Base-by-base conservation (phyloP, 2,888 invertebrate species). In the Hydroisotoma schaefferi region DNA sequence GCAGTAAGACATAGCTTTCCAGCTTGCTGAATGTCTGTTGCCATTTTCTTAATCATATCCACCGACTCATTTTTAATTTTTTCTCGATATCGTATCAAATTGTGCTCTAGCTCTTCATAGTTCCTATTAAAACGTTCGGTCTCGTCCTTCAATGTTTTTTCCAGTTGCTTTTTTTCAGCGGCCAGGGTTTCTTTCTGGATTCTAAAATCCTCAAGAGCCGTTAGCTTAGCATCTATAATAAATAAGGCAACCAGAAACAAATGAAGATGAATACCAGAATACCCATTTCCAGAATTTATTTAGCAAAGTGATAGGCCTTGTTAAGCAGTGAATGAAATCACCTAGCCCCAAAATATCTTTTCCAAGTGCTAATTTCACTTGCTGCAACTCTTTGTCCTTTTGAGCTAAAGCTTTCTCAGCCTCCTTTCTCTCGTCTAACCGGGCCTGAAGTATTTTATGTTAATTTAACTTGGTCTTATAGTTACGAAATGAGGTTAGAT, bases 151-250 rank as follows among this genome's bases (percentile, higher is more conserved):
- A 73, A 37, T 8, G 61, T 62, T 28, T 46, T 52, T 49, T 63
- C 55, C 26, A 72, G 47, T 4, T 61, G 58, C 20, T 66, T 59
- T 27, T 56, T 65, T 55, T 71, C 63, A 10, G 25, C 52, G n/a
- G 61, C 51, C 15, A 72, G 52, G 18, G 61, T 65, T 23, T 70
- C 69, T 25, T 68, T 61, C 46, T 72, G 69, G 4, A 67, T 38
- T 8, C 71, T 68, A 52, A 72, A 73, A 4, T 73, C 73, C 49
- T 73, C 73, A 10, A 73, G 52, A 2, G 72, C 68, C 1, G 70
- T 68, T 40, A 73, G 40, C 27, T 71, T 68, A 8, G 68, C 66
- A 27, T 67, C 71, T 71, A 18, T 15, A 44, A 29, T 46, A 18
- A 20, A 27, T 43, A 44, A 2, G 22, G 4, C n/a, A 52, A n/a